Conservation (phyloP, 2,888 invertebrate species). For the Megamerina dolium region DNA sequence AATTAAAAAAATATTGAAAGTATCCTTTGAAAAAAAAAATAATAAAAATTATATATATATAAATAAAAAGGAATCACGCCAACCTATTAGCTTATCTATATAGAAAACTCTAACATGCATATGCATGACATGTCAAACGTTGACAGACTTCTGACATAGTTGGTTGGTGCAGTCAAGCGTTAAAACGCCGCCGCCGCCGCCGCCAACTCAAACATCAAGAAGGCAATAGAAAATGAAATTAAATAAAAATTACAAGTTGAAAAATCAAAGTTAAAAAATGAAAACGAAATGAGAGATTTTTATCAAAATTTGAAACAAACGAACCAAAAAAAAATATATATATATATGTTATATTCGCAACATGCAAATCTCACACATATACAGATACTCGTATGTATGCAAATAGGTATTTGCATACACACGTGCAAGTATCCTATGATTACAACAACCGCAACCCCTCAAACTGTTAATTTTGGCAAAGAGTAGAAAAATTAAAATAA, state of each 20-base stretch:
- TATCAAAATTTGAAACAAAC: slow-evolving; percentile 29
- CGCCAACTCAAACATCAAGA: no score
- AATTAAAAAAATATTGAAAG: slow-evolving; percentile 28
- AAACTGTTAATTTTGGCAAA: slow-evolving; percentile 3
- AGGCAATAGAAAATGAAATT: slow-evolving; percentile 10
- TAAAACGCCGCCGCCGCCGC: no score
- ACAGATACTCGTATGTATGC: no score
- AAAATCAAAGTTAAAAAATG: slow-evolving; percentile 32
- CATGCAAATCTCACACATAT: slow-evolving; percentile 34
- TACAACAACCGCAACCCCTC: slow-evolving; percentile 8
- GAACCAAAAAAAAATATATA: no score
- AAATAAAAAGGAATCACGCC: slow-evolving; percentile 1
- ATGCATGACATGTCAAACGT: slow-evolving; percentile 29
- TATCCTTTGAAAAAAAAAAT: slow-evolving; percentile 14
- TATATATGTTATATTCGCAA: slow-evolving; percentile 25
- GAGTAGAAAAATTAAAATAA: slow-evolving; percentile 13
- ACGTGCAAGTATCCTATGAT: no score
- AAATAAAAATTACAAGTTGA: slow-evolving; percentile 1
- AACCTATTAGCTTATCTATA: no score
- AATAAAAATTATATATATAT: no score
- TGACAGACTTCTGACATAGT: no score
- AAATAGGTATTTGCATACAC: no score
- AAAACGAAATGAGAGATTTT: slow-evolving; percentile 27
- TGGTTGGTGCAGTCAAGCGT: slow-evolving; percentile 39
- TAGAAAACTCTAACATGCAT: no score